These are phyloP conservation scores for Protobothrops mucrosquamatus DNA, from an alignment of 2,113 vertebrate species.

Conservation along the genomic window DNA sequence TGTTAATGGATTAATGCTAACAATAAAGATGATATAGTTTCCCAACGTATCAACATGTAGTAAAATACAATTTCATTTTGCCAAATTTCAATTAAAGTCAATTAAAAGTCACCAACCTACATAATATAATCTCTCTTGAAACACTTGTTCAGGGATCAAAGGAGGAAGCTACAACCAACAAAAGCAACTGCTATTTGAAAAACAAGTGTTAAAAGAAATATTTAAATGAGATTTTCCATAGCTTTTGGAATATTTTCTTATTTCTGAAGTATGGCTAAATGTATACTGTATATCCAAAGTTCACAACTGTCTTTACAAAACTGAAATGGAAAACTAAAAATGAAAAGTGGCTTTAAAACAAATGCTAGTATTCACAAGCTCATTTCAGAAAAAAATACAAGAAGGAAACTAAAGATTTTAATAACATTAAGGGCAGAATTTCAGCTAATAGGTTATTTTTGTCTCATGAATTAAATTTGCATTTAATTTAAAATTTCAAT, in stretches of 20 bases:
- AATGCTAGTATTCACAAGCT: conserved; percentile 12
- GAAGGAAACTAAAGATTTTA: conserved; percentile 19
- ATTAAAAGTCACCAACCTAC: conserved; percentile 43
- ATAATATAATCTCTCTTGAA: conserved; percentile 26
- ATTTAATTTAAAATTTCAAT: not conserved
- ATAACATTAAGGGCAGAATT: conserved; percentile 22
- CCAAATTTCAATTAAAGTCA: conserved; percentile 34
- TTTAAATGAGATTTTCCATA: conserved; percentile 21
- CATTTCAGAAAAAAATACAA: conserved; percentile 28
- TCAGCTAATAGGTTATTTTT: not conserved
- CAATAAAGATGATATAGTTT: conserved; percentile 59
- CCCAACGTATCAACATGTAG: conserved; percentile 49
- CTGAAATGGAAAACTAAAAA: conserved; percentile 16
- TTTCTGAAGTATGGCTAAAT: not conserved
- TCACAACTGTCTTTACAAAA: conserved; percentile 26
- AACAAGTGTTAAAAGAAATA: conserved; percentile 5
- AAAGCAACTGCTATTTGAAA: conserved; percentile 28
- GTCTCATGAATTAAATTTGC: not conserved
- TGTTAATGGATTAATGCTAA: conserved; percentile 64
- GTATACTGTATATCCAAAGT: not conserved
- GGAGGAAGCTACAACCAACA: conserved; percentile 22
- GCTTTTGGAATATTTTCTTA: conserved; percentile 25
- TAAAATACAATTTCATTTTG: conserved; percentile 56
- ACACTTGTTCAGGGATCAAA: conserved; percentile 32
- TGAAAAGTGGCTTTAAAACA: not conserved